Conservation (phyloP, 2,888 invertebrate genomes). For the Epinotia demarniana region DNA sequence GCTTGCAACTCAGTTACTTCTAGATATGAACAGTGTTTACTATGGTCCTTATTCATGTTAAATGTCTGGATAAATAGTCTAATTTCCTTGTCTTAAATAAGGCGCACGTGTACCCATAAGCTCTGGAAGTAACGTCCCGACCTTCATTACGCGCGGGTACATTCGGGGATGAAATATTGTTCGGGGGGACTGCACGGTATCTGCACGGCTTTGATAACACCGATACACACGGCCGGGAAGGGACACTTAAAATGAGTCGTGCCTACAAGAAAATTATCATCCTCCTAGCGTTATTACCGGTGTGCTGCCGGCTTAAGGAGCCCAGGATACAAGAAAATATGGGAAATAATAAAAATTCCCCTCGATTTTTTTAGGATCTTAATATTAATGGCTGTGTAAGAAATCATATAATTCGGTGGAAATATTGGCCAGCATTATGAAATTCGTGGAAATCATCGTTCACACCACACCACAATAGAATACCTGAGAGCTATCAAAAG, state of each 20-base stretch:
- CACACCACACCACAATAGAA: too few relatives aligned
- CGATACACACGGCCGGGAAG: slow-evolving; percentile 49
- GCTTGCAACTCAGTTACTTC: not conserved
- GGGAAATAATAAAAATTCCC: too few relatives aligned
- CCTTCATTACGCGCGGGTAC: slow-evolving; percentile 64
- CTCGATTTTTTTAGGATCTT: too few relatives aligned
- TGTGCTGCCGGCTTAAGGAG: too few relatives aligned
- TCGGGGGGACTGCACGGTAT: slow-evolving; percentile 55
- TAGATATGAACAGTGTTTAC: not conserved
- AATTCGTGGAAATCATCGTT: too few relatives aligned
- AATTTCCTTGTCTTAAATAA: slow-evolving; percentile 26
- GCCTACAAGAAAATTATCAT: not conserved
- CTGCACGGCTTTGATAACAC: slow-evolving; percentile 62
- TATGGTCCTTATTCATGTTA: not conserved
- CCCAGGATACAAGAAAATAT: not conserved
- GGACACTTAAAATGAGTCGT: not conserved
- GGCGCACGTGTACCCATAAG: slow-evolving; percentile 53
- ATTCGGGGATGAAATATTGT: slow-evolving; percentile 70
- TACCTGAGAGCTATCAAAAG: too few relatives aligned
- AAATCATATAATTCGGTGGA: too few relatives aligned
- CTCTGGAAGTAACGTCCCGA: slow-evolving; percentile 54
- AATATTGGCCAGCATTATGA: too few relatives aligned
- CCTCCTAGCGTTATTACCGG: too few relatives aligned
- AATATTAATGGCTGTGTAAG: too few relatives aligned
- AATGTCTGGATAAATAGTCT: slow-evolving; percentile 16